Evolutionary conservation across 2,113 vertebrate genomes (phyloP).

Genomic region (Carettochelys insculpta): DNA sequence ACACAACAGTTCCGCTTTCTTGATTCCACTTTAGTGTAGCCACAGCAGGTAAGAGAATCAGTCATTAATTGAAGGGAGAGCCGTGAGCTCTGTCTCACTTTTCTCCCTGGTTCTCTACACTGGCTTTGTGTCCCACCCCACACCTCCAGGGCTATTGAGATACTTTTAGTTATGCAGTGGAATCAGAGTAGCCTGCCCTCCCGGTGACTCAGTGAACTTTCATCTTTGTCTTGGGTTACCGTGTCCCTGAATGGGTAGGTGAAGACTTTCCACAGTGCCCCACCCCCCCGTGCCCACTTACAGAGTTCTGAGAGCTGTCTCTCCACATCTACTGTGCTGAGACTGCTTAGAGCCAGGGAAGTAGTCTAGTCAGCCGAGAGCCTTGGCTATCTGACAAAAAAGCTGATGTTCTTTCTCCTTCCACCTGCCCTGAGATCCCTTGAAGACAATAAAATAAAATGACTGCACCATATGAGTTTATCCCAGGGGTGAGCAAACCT

Average conservation of each 20-base stretch:
- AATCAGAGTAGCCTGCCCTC: background rate
- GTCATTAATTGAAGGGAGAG: too few species aligned
- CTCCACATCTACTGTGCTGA: constrained; percentile 25
- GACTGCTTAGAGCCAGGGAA: constrained; percentile 35
- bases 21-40: background rate
- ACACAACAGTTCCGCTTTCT: background rate
- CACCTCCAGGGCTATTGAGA: background rate
- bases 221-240: background rate
- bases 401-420: constrained; percentile 17
- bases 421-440: background rate
- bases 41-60: background rate
- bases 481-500: too few species aligned
- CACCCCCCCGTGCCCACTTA: background rate
- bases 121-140: too few species aligned
- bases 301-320: constrained; percentile 26
- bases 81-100: background rate
- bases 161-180: background rate
- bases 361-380: constrained; percentile 27
- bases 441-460: background rate
- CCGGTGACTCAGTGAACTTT: background rate
- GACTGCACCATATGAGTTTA: background rate
- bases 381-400: constrained; percentile 43
- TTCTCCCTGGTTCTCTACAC: background rate
- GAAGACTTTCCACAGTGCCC: constrained; percentile 12
- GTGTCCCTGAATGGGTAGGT: background rate